Evolutionary conservation across 2,113 vertebrate genomes (phyloP), one percentile per base, ranked within the genome.

Genomic region (Solea solea): DNA sequence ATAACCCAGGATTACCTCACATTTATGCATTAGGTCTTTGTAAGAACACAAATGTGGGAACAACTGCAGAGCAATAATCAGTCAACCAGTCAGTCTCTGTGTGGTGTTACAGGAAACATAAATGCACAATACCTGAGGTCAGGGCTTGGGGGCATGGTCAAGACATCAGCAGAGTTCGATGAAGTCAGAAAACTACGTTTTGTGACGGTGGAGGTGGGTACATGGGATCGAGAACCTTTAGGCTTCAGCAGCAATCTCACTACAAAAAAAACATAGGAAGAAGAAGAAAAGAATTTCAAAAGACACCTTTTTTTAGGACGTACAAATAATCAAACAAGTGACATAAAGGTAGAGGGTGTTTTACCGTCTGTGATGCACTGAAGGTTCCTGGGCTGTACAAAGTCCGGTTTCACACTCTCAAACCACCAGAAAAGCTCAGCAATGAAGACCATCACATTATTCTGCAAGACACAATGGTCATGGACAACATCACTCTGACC

Each of bases 361-460:
- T 82, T 74, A 98, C 97, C 96, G 16, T 98, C 96, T 88, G 94
- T 96, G 81, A 93, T 91, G 64, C 97, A 96, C 78, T 97, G 96
- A 39, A 94, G 74, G 58, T 96, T 96, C 76, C 95, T 93, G 39
- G 97, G 97, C 15, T 97, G 96, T 0, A 99, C 97, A 8, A 98
- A 98, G 42, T 96, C 96, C 8, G 97, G 97, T 71, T 94, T 96
- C 74, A 97, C 95, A 1, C 92, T 95, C 84, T 98, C 97, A 86
- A 98, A 98, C 96, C 96, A 97, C 97, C 97, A 98, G 85, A 98
- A 99, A 44, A 99, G 95, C 48, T 99, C 97, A 0, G 97, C 97
- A 39, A 98, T 94, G 66, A 96, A 98, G 15, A 96, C 96, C 96
- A 96, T 96, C 0, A 98, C 64, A 0, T 99, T 99, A 5, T 93